Base-by-base conservation (phyloP, 2,113 vertebrate species). In the Bufo bufo region DNA sequence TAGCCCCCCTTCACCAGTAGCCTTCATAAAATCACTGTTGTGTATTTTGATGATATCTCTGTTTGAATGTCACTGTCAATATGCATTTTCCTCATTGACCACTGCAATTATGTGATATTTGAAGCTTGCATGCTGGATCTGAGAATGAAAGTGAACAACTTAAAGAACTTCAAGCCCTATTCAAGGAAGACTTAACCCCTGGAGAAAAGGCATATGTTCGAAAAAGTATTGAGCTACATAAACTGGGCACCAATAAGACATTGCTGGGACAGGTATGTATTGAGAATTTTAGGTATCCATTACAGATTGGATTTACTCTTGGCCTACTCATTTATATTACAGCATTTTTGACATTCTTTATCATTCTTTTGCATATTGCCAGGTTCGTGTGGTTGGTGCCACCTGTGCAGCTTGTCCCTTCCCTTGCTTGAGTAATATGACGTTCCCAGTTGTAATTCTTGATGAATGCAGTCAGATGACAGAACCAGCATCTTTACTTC, bases 391-490 rank as follows among this genome's bases (percentile, higher is more conserved):
- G 4, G 94, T 96, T 0, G 95, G 96, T 65, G 91, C 72, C 56
- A 96, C 96, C 0, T 96, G 96, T 89, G 96, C 96, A 52, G 94
- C 96, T 88, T 96, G 96, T 87, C 92, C 92, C 0, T 96, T 96
- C 81, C 91, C 94, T 0, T 96, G 94, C 54, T 90, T 96, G 93
- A 93, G 92, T 2, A 50, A 90, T 1, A 92, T 96, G 2, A 91
- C 72, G 47, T 96, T 96, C 58, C 96, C 96, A 0, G 90, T 96
- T 4, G 96, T 96, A 6, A 54, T 96, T 89, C 92, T 96, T 89
- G 96, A 96, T 19, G 96, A 96, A 65, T 95, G 95, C 89, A 96
- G 95, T 11, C 96, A 96, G 77, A 95, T 96, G 84, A 96, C 94
- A 0, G 96, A 96, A 84, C 96, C 96, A 0, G 81, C 93, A 20